Percentiles rank a stretch among this genome's conserved stretches.
phyloP scores from a whole-genome alignment of 2,113 vertebrate species.

The Jacana jacana region DNA sequence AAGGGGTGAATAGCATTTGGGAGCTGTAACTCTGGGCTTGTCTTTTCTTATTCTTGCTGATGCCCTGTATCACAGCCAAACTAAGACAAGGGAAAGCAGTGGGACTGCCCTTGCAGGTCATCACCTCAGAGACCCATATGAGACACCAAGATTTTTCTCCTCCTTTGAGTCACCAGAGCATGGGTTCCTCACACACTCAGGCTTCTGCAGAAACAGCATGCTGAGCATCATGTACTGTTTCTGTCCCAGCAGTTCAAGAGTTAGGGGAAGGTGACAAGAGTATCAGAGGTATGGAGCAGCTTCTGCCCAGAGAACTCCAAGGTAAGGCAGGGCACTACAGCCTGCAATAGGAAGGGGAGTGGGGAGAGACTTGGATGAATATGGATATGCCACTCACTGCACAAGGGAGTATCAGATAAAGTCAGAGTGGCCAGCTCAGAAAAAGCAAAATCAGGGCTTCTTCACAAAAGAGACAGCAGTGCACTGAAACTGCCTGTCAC shows the following conservation, averaged over 20 bases:
- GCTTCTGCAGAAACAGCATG: background rate
- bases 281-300: background rate
- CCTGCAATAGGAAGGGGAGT: background rate
- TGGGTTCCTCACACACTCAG: background rate
- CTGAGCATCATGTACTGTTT: background rate
- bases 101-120: background rate
- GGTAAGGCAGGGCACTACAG: accelerated
- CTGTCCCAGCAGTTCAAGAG: background rate
- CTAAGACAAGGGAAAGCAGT: background rate
- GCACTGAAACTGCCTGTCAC: background rate
- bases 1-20: background rate
- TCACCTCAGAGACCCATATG: background rate
- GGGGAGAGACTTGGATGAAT: background rate
- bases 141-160: background rate
- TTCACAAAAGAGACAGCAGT: background rate
- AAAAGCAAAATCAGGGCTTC: background rate
- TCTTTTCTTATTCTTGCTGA: background rate
- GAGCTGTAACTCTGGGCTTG: background rate
- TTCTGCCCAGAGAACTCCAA: background rate
- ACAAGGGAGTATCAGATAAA: background rate
- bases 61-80: background rate
- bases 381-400: background rate
- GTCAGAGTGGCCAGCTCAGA: accelerated
- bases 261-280: background rate
- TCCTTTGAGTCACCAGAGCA: background rate